A percentile compares a stretch with the other conserved stretches of the same genome.
These are phyloP conservation scores for Hormiphora californensis DNA, from an alignment of 37 sponge, comb jelly and placozoan species.

Conservation along the genomic window DNA sequence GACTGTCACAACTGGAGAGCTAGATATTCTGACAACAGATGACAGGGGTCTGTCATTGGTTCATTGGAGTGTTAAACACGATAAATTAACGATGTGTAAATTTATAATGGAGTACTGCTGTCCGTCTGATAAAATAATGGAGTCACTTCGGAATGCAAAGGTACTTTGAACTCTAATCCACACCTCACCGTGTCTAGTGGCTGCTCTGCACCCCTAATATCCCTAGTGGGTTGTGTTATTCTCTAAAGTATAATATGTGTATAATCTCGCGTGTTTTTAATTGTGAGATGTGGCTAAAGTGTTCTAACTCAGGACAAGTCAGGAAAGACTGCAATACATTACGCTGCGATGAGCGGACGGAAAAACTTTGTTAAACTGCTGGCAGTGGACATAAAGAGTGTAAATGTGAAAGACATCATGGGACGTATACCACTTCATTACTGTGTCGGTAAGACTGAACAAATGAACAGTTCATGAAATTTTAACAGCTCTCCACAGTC, in stretches of 20 bases:
- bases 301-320: constrained; percentile 14
- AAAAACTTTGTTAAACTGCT: constrained; percentile 18
- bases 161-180: too few species aligned
- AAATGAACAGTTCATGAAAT: too few species aligned
- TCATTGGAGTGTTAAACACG: background rate
- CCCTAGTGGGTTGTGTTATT: background rate
- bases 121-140: background rate
- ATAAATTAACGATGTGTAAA: constrained; percentile 1
- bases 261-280: background rate
- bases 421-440: constrained; percentile 31
- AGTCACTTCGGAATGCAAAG: background rate
- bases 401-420: constrained; percentile 6
- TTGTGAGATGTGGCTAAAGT: background rate
- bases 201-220: too few species aligned
- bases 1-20: background rate
- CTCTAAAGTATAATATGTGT: background rate
- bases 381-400: background rate
- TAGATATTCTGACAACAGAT: background rate
- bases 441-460: constrained; percentile 9
- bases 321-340: background rate
- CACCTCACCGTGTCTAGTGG: too few species aligned
- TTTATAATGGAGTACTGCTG: background rate
- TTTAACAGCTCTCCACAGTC: too few species aligned
- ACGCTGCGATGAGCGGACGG: background rate
- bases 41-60: background rate